Conservation (phyloP, 1,140 invertebrate species). For the Drosophila albomicans region DNA sequence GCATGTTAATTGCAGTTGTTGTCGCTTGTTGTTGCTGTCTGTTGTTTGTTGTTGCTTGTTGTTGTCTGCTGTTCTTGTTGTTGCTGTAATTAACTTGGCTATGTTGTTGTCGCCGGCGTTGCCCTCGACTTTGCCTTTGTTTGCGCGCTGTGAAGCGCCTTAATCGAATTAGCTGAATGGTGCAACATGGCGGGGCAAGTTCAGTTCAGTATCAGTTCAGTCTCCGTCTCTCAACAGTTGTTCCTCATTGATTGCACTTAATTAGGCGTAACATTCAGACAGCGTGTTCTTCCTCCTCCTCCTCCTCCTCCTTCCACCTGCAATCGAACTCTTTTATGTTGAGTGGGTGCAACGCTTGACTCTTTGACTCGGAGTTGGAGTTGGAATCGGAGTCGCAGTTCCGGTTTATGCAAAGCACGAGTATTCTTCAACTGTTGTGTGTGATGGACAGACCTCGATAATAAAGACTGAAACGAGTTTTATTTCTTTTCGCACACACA, state of each 20-base stretch:
- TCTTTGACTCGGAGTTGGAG: background rate
- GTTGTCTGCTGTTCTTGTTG: conserved; percentile 28
- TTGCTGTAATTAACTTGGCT: conserved; percentile 64
- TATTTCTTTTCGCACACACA: conserved; percentile 5
- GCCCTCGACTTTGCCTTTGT: background rate
- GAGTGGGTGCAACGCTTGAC: conserved; percentile 10
- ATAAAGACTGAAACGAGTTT: conserved; percentile 56
- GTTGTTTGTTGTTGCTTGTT: conserved; percentile 25
- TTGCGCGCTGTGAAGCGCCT: conserved; percentile 45
- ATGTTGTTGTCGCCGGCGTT: conserved; percentile 53
- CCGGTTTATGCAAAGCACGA: conserved; percentile 64
- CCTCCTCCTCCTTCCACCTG: background rate
- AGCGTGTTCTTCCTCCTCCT: background rate
- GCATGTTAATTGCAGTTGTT: conserved; percentile 20
- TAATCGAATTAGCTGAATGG: conserved; percentile 72
- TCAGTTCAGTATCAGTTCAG: background rate
- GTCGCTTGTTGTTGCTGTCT: conserved; percentile 15
- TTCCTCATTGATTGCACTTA: conserved; percentile 74
- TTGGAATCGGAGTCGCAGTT: conserved; percentile 45
- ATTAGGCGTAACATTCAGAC: conserved; percentile 55
- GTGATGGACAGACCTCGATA: conserved; percentile 41
- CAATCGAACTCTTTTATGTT: conserved; percentile 1
- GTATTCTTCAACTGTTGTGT: background rate
- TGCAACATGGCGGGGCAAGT: conserved; percentile 16
- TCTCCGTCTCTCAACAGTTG: conserved; percentile 10